phyloP scores from a whole-genome alignment of 1,140 invertebrate species.

The Pseudobourletiella spinata region DNA sequence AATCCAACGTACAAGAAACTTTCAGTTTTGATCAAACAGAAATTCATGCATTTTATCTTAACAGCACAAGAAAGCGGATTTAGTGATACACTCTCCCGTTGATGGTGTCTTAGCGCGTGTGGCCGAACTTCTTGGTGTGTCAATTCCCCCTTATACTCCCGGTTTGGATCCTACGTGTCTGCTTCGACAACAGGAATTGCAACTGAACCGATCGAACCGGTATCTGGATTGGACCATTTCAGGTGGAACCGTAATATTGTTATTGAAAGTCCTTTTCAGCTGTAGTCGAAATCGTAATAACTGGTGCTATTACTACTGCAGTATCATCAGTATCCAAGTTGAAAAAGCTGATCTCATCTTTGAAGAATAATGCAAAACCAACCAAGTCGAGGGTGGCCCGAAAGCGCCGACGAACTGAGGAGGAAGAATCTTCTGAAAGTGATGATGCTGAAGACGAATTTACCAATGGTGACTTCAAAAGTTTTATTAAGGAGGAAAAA shows the following conservation, averaged over 20 bases:
- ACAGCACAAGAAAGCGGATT: slow-evolving; percentile 81
- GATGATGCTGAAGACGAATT: not conserved
- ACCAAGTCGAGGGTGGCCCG: not conserved
- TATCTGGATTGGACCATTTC: slow-evolving; percentile 54
- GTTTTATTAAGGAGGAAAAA: slow-evolving; percentile 5
- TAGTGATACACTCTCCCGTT: slow-evolving; percentile 81
- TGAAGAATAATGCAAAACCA: slow-evolving; percentile 8
- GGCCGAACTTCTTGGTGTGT: slow-evolving; percentile 59
- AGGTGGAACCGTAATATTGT: slow-evolving; percentile 38
- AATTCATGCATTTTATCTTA: too few relatives aligned
- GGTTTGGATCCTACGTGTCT: slow-evolving; percentile 57
- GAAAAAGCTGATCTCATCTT: slow-evolving; percentile 9
- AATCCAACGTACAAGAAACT: too few relatives aligned
- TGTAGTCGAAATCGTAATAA: too few relatives aligned
- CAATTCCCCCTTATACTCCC: slow-evolving; percentile 59
- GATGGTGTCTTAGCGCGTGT: slow-evolving; percentile 72
- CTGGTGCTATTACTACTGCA: too few relatives aligned
- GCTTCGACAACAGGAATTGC: slow-evolving; percentile 26
- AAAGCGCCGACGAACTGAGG: slow-evolving; percentile 9
- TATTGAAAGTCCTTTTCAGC: slow-evolving; percentile 43
- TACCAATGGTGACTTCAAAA: not conserved
- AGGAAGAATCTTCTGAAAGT: slow-evolving; percentile 14
- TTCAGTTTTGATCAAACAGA: too few relatives aligned
- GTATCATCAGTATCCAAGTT: slow-evolving; percentile 17
- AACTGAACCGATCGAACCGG: slow-evolving; percentile 6